These are phyloP conservation scores for Periphyllus acericola DNA, from an alignment of 2,888 invertebrate genomes.

Conservation along the genomic window DNA sequence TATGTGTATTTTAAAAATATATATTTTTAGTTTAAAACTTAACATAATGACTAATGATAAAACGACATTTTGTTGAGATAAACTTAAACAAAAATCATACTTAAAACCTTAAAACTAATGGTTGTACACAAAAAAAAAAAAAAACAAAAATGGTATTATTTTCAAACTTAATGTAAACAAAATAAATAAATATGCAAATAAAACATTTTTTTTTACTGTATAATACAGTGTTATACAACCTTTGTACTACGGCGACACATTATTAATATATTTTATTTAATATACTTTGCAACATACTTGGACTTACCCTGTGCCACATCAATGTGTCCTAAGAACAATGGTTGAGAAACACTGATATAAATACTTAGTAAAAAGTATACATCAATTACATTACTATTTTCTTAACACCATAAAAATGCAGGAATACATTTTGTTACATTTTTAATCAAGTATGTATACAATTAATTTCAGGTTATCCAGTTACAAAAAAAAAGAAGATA, in stretches of 20 bases:
- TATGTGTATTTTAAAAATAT: neutral
- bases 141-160: neutral
- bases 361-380: neutral
- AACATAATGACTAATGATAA: constrained; percentile 1
- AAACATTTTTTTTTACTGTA: neutral
- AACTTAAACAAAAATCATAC: constrained; percentile 2
- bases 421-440: neutral
- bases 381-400: neutral
- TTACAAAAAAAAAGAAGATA: too few relatives aligned
- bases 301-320: neutral
- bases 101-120: constrained; percentile 31
- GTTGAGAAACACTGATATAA: neutral
- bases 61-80: neutral
- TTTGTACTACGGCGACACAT: neutral
- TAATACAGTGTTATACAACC: neutral
- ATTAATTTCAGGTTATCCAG: neutral
- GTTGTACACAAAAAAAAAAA: neutral
- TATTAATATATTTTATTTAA: neutral
- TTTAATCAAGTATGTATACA: neutral
- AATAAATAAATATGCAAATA: neutral
- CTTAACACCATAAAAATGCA: too few relatives aligned
- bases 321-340: neutral
- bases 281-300: neutral
- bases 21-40: constrained; percentile 24
- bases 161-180: neutral